A percentile compares a stretch with the other conserved stretches of the same genome.
Conservation (phyloP, 35 echinoderm and acorn worm genomes). For the Heliocidaris erythrogramma region DNA sequence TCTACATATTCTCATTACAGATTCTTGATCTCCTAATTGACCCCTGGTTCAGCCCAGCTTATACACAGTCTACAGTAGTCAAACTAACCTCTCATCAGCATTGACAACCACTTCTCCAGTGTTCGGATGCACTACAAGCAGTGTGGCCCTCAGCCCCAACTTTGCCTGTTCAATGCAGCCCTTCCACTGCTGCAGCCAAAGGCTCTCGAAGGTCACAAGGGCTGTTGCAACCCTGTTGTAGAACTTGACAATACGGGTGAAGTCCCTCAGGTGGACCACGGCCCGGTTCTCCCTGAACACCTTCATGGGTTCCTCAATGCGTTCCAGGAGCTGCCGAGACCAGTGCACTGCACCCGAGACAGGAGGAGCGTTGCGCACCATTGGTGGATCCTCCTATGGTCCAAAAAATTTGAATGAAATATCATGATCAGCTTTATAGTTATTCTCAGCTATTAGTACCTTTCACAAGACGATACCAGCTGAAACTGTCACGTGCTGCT, state of each 20-base stretch:
- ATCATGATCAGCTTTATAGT: background rate
- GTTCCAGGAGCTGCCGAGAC: constrained; percentile 94
- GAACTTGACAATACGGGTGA: constrained; percentile 88
- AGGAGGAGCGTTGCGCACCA: constrained; percentile 80
- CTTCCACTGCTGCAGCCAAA: constrained; percentile 95
- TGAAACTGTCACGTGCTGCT: too few species aligned
- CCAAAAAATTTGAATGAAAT: background rate
- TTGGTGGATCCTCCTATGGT: constrained; percentile 80
- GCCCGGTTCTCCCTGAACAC: constrained; percentile 91
- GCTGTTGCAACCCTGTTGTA: constrained; percentile 98
- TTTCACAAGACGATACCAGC: too few species aligned
- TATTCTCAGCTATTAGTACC: background rate
- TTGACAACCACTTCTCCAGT: constrained; percentile 88
- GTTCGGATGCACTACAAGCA: constrained; percentile 78
- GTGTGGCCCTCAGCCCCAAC: constrained; percentile 76
- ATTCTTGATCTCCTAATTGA: too few species aligned
- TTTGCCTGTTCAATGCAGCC: constrained; percentile 86
- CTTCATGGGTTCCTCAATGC: constrained; percentile 96
- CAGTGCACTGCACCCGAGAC: constrained; percentile 93
- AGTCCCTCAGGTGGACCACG: constrained; percentile 77
- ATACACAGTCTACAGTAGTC: too few species aligned
- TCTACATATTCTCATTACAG: too few species aligned
- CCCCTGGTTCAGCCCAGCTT: too few species aligned
- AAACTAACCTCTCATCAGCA: constrained; percentile 89
- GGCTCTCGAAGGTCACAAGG: constrained; percentile 85